Conservation (phyloP, 2,797 vertebrate genomes). For the Acropternis orthonyx region DNA sequence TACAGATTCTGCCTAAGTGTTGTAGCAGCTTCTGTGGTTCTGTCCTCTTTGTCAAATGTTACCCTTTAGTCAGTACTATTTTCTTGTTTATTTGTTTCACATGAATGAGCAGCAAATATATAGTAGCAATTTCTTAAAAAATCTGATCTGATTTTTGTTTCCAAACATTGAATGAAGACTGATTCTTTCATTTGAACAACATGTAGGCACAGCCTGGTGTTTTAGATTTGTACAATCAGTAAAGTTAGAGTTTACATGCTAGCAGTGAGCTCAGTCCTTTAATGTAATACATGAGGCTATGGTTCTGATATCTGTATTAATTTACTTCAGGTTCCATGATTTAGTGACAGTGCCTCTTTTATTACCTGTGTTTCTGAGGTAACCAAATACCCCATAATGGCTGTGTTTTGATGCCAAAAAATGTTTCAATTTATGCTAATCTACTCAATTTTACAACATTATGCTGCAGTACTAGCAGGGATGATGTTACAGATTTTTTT, state of each 20-base stretch:
- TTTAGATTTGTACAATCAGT: not conserved
- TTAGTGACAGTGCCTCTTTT: slow-evolving; percentile 14
- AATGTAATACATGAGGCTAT: not conserved
- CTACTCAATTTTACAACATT: slow-evolving; percentile 35
- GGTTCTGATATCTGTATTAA: not conserved
- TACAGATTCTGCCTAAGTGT: not conserved
- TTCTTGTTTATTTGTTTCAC: not conserved
- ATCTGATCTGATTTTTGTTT: not conserved
- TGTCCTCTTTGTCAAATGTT: not conserved
- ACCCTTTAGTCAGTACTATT: not conserved
- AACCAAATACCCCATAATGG: slow-evolving; percentile 46
- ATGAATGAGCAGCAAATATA: not conserved
- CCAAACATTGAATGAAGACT: not conserved
- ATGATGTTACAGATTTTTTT: not conserved
- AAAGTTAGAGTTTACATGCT: not conserved
- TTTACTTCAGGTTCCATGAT: slow-evolving; percentile 31
- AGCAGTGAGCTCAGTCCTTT: not conserved
- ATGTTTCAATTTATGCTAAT: slow-evolving; percentile 46
- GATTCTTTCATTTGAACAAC: not conserved
- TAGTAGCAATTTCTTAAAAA: not conserved
- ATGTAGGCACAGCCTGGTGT: not conserved
- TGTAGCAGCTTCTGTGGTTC: not conserved
- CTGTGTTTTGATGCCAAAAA: slow-evolving; percentile 22
- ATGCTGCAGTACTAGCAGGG: not conserved
- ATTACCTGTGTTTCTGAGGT: slow-evolving; percentile 39